These are phyloP conservation scores for Psittacula derbiana DNA, from an alignment of 2,797 vertebrate species.

Conservation along the genomic window DNA sequence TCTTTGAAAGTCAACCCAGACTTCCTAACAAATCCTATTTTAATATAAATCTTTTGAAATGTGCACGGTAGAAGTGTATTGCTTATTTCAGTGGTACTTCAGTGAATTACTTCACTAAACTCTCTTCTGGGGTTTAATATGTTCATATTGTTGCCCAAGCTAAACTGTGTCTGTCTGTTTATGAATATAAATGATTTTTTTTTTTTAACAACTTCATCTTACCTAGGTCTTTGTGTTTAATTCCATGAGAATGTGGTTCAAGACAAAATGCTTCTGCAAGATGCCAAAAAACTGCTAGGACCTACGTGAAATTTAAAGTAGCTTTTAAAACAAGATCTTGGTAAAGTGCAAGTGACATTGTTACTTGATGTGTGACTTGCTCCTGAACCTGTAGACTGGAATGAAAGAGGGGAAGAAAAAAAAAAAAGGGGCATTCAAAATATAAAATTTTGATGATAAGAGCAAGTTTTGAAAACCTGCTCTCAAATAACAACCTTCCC, in stretches of 20 bases:
- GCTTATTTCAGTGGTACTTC: not conserved
- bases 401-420: not conserved
- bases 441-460: not conserved
- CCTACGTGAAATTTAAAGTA: not conserved
- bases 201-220: not conserved
- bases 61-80: not conserved
- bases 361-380: not conserved
- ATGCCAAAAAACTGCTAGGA: not conserved
- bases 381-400: not conserved
- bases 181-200: not conserved
- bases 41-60: not conserved
- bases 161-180: not conserved
- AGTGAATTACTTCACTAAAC: not conserved
- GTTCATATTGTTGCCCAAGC: not conserved
- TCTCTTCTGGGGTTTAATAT: not conserved
- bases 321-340: not conserved
- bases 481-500: not conserved
- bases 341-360: accelerated
- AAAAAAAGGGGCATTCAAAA: not conserved
- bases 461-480: not conserved
- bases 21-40: not conserved
- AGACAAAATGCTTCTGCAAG: not conserved
- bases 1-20: not conserved
- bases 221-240: not conserved
- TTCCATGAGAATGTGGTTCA: not conserved